Base-by-base conservation (phyloP, 2,113 vertebrate genomes). In the Prunella fulvescens region DNA sequence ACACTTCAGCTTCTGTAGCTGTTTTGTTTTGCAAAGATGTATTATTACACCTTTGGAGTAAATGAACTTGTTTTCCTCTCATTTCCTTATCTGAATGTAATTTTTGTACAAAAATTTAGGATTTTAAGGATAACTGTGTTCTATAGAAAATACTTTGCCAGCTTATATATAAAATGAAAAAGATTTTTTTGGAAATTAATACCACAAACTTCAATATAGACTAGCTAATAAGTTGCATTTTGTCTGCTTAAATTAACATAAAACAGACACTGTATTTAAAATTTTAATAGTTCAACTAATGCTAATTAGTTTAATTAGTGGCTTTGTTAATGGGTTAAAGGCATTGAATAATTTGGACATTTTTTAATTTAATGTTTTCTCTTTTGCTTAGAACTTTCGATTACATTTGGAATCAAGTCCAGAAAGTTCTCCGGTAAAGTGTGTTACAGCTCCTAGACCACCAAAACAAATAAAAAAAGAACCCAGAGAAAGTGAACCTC, bases 351-450 rank as follows among this genome's bases (percentile, higher is more conserved):
- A 10, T n/a, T 83, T 0, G 1, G 3, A 4, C 6, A 2, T 3
- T 7, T 20, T 73, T 84, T 23, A 35, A 60, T 76, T 33, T 67
- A 6, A 77, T 40, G 4, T 67, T 65, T 87, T 74, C 42, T 93
- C 9, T 48, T 98, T 73, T 96, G 37, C 95, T 92, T 92, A 98
- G 98, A 97, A 89, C 92, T 98, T 97, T 17, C 93, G 54, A 44
- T 94, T 97, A 31, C 92, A 71, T 96, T 97, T 98, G 95, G 96
- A 97, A 82, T 95, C 98, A 70, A 97, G 95, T 85, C 97, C 97
- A 78, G 98, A 97, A 95, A 97, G 73, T 78, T 98, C 72, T 86
- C 93, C 97, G 51, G 20, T 97, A 60, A 98, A 98, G 90, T 93
- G 56, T 73, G 61, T 87, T 78, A 66, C 88, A 84, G 64, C 90